Base-by-base conservation (phyloP, 2,888 invertebrate genomes). In the Xanthorhoe spadicearia region DNA sequence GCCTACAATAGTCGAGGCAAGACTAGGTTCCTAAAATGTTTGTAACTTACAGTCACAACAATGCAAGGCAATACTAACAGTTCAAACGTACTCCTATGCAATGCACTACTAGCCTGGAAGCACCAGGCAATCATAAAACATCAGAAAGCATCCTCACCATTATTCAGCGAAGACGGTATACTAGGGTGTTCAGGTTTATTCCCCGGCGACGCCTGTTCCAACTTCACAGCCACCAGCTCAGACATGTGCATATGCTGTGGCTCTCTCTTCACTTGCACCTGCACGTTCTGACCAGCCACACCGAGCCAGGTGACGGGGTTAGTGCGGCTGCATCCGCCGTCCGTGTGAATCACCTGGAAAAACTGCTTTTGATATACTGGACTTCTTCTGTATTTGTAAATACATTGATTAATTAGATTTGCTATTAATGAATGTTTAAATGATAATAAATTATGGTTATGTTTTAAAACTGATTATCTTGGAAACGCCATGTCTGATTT, bases 281-380 rank as follows among this genome's bases (percentile, higher is more conserved):
- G 93, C 28, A 93, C 90, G 77, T 90, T 90, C 79, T 90, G 87
- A 55, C 91, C 92, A 6, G 88, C 84, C 66, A 91, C 85, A 15
- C 92, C 92, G 17, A 87, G 84, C 95, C 95, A 96, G 64, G 95
- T 94, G 67, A 96, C 94, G 3, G 96, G 96, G 83, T 95, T 94
- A 9, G 96, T 96, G 54, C 96, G 91, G 82, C 96, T 96, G 83
- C 96, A 96, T 1, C 96, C 96, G 62, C 94, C 94, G 74, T 94
- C 94, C 35, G 92, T 81, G 77, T 92, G 92, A 63, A 91, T 83
- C n/a, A 92, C 82, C 92, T 92, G 70, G 38, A 52, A 54, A 38
- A n/a, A 4, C 2, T 15, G 48, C 15, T 13, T 2, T 48, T 48
- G 15, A 3, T 3, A 57, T 9, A 43, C 43, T 23, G 23, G 23